These are phyloP conservation scores for Apantesis nais DNA, from an alignment of 2,888 invertebrate genomes.

Conservation along the genomic window DNA sequence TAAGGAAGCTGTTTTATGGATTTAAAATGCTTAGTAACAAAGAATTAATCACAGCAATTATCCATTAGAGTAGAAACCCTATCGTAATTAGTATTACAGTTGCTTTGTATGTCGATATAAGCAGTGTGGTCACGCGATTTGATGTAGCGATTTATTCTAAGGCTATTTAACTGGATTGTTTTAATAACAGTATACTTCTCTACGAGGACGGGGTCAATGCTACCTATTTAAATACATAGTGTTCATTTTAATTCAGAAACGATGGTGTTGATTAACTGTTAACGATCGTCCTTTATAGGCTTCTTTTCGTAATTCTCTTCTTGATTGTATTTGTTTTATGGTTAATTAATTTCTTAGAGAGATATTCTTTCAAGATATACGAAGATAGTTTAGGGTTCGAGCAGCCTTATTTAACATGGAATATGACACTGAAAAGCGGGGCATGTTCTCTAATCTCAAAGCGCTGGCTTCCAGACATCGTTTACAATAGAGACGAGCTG, in stretches of 20 bases:
- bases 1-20: conserved; percentile 46
- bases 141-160: conserved; percentile 31
- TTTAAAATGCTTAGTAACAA: conserved; percentile 27
- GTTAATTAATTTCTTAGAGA: background rate
- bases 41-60: conserved; percentile 30
- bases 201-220: conserved; percentile 39
- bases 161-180: conserved; percentile 45
- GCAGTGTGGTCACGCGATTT: conserved; percentile 41
- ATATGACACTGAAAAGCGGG: background rate
- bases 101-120: conserved; percentile 27
- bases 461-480: no score
- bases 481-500: no score
- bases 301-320: background rate
- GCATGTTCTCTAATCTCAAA: no score
- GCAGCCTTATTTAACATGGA: background rate
- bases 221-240: conserved; percentile 15
- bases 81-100: conserved; percentile 19
- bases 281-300: background rate
- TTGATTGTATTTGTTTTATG: background rate
- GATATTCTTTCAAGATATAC: background rate
- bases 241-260: background rate
- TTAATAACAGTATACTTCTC: conserved; percentile 39
- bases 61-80: conserved; percentile 21
- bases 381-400: background rate
- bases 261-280: background rate